These are phyloP conservation scores for Sebastes melanostomus DNA, from an alignment of 2,797 vertebrate species.

Conservation along the genomic window DNA sequence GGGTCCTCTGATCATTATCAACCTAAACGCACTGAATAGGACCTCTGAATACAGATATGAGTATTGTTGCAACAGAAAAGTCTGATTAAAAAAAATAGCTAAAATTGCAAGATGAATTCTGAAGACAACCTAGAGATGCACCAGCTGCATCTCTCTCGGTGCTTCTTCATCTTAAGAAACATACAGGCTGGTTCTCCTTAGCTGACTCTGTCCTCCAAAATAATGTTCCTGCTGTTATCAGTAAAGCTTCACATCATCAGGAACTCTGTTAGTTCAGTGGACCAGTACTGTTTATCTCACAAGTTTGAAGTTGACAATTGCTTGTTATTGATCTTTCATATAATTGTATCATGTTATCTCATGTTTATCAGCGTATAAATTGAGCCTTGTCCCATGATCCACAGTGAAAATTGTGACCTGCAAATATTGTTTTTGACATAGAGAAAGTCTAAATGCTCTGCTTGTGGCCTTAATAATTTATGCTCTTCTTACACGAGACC, in stretches of 20 bases:
- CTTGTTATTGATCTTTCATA: background rate
- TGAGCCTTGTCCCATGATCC: background rate
- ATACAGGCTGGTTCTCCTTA: background rate
- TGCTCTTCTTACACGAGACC: background rate
- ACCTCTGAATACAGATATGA: background rate
- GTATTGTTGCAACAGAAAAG: background rate
- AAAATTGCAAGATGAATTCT: background rate
- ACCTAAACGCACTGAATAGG: background rate
- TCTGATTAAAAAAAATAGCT: background rate
- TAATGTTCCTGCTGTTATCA: background rate
- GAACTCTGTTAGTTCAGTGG: background rate
- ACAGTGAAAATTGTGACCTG: background rate
- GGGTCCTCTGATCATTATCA: background rate
- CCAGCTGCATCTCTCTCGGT: background rate
- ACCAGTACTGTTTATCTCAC: background rate
- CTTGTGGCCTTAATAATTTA: background rate
- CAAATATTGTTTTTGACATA: background rate
- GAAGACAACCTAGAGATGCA: background rate
- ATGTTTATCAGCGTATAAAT: background rate
- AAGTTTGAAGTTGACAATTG: background rate
- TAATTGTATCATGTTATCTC: background rate
- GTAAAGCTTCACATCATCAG: background rate
- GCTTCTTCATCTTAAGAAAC: background rate
- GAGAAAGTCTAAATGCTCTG: background rate
- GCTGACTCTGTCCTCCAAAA: background rate